Conservation (phyloP, 30 jellyfish, hydroid and myxozoan genomes). For the Pelagia noctiluca region DNA sequence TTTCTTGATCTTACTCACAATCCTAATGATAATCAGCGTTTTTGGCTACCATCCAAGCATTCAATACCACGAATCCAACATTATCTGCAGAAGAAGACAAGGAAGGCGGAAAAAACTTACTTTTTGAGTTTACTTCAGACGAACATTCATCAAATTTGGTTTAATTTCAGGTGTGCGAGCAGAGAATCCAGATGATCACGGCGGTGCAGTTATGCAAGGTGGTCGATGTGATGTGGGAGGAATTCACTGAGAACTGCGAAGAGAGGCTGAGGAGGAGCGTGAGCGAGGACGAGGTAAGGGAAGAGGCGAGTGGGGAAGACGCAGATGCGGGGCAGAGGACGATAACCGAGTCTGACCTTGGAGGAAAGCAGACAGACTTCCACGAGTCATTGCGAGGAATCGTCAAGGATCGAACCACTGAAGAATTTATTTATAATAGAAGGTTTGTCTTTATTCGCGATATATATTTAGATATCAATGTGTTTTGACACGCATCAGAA, state of each 20-base stretch:
- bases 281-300: slow-evolving; percentile 21
- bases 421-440: slow-evolving; percentile 40
- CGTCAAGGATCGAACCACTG: slow-evolving; percentile 58
- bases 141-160: no score
- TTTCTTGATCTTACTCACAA: no score
- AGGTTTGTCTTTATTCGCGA: slow-evolving; percentile 1
- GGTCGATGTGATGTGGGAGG: slow-evolving; percentile 71
- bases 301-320: slow-evolving; percentile 30
- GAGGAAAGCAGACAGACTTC: slow-evolving; percentile 58
- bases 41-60: no score
- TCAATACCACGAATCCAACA: no score
- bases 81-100: no score
- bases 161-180: no score
- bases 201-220: slow-evolving; percentile 48
- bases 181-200: slow-evolving; percentile 36
- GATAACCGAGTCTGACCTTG: slow-evolving; percentile 32
- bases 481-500: background rate
- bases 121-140: no score
- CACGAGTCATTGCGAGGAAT: slow-evolving; percentile 27
- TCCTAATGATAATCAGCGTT: no score
- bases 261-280: slow-evolving; percentile 37
- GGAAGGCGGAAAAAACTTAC: no score
- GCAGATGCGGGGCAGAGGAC: background rate
- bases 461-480: background rate
- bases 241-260: slow-evolving; percentile 47